A percentile compares a stretch with the other conserved stretches of the same genome.
Evolutionary conservation across 2,888 invertebrate species (phyloP).

Genomic region (Plagiodera versicolora): DNA sequence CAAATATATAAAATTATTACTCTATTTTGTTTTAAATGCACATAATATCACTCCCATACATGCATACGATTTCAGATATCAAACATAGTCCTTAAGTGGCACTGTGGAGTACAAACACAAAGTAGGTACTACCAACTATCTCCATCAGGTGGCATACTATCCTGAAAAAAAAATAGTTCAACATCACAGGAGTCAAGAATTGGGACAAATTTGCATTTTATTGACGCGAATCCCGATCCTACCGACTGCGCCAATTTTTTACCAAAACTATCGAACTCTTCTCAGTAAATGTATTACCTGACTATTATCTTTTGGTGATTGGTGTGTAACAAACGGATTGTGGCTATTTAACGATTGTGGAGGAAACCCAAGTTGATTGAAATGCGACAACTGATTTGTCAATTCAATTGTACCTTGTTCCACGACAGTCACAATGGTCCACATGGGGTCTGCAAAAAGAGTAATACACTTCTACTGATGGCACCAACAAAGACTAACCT

Average conservation of each 20-base stretch:
- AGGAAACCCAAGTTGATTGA: conserved; percentile 57
- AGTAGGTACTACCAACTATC: conserved; percentile 39
- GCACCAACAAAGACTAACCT: conserved; percentile 60
- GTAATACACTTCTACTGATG: conserved; percentile 2
- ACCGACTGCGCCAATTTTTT: too few relatives aligned
- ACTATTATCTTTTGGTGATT: conserved; percentile 38
- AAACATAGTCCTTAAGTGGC: conserved; percentile 24
- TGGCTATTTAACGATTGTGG: conserved; percentile 39
- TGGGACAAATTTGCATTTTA: too few relatives aligned
- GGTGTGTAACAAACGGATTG: conserved; percentile 44
- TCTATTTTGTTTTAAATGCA: conserved; percentile 15
- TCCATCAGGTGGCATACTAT: conserved; percentile 38
- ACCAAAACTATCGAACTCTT: too few relatives aligned
- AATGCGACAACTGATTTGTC: conserved; percentile 74
- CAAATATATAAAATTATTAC: conserved; percentile 20
- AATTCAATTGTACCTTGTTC: conserved; percentile 79
- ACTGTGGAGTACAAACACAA: conserved; percentile 27
- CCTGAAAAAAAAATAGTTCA: conserved; percentile 30
- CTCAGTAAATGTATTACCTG: conserved; percentile 33
- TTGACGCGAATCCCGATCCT: too few relatives aligned
- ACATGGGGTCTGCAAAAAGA: conserved; percentile 68
- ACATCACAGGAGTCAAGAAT: too few relatives aligned
- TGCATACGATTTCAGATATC: conserved; percentile 12
- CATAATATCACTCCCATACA: conserved; percentile 13
- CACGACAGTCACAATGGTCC: conserved; percentile 79